Evolutionary conservation across 2,113 vertebrate species (phyloP).

Genomic region (Hypocryptadius cinnamomeus): DNA sequence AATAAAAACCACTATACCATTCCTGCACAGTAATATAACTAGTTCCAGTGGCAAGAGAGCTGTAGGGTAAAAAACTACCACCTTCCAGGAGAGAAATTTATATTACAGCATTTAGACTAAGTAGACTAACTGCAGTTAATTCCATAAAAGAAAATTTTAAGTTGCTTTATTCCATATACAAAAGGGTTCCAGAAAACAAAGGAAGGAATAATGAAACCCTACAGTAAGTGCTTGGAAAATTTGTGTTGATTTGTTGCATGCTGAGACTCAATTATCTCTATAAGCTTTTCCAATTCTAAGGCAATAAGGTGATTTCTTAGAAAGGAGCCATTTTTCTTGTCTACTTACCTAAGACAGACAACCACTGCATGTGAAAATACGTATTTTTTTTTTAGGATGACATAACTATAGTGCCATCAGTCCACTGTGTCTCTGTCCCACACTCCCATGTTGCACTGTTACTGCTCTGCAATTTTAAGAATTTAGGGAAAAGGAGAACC

Average conservation of each 20-base stretch:
- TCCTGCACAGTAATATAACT: background rate
- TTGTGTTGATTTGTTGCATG: background rate
- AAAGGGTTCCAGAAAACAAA: background rate
- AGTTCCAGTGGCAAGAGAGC: background rate
- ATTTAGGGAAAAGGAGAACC: background rate
- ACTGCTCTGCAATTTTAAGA: background rate
- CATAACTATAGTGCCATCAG: background rate
- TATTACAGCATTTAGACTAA: background rate
- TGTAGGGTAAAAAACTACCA: background rate
- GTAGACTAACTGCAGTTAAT: background rate
- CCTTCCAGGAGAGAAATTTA: background rate
- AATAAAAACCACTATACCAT: background rate
- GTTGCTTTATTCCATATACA: background rate
- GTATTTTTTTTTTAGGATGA: background rate
- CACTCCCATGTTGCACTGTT: accelerated
- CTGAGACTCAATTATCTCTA: background rate
- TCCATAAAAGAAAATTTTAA: background rate
- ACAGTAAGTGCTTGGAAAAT: background rate
- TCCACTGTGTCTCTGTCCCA: background rate
- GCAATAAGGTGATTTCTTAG: background rate
- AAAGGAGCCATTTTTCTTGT: background rate
- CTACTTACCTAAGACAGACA: background rate
- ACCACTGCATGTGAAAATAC: background rate
- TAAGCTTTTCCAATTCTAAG: background rate
- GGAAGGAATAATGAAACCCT: background rate